phyloP scores from a whole-genome alignment of 1,140 invertebrate genomes.

The Pachypsylla venusta region DNA sequence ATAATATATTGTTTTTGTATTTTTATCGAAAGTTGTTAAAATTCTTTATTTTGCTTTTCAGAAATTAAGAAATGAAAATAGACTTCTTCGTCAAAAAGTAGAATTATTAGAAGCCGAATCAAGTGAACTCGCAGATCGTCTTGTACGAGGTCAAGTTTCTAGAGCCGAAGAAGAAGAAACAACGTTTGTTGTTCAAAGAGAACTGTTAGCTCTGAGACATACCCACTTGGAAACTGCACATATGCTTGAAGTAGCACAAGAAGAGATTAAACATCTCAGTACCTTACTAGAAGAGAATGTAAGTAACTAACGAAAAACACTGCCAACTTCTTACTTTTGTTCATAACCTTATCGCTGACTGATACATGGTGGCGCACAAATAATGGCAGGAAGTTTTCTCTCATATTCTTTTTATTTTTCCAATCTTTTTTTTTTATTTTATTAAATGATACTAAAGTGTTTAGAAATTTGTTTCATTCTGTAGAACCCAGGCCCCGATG shows the following conservation, averaged over 20 bases:
- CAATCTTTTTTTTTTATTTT: too few relatives aligned
- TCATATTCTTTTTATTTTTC: too few relatives aligned
- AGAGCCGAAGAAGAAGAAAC: slow-evolving; percentile 82
- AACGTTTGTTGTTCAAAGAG: slow-evolving; percentile 50
- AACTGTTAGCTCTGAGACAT: slow-evolving; percentile 55
- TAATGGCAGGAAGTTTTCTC: too few relatives aligned
- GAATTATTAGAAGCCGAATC: slow-evolving; percentile 87
- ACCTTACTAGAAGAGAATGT: slow-evolving; percentile 46
- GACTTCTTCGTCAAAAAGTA: slow-evolving; percentile 78
- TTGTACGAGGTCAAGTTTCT: slow-evolving; percentile 91
- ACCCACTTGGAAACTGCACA: slow-evolving; percentile 66
- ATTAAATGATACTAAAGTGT: too few relatives aligned
- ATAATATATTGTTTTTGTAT: too few relatives aligned
- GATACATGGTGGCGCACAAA: too few relatives aligned
- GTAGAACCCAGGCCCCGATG: too few relatives aligned
- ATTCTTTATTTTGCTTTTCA: slow-evolving; percentile 44
- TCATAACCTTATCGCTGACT: too few relatives aligned
- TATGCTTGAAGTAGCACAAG: slow-evolving; percentile 66
- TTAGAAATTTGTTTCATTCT: too few relatives aligned
- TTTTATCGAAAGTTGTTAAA: too few relatives aligned
- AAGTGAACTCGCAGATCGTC: slow-evolving; percentile 71
- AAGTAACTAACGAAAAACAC: slow-evolving; percentile 29
- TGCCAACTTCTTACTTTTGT: too few relatives aligned
- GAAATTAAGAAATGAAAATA: slow-evolving; percentile 88
- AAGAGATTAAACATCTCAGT: slow-evolving; percentile 58